Evolutionary conservation across 2,113 vertebrate genomes (phyloP).

Genomic region (Thamnaconus septentrionalis): DNA sequence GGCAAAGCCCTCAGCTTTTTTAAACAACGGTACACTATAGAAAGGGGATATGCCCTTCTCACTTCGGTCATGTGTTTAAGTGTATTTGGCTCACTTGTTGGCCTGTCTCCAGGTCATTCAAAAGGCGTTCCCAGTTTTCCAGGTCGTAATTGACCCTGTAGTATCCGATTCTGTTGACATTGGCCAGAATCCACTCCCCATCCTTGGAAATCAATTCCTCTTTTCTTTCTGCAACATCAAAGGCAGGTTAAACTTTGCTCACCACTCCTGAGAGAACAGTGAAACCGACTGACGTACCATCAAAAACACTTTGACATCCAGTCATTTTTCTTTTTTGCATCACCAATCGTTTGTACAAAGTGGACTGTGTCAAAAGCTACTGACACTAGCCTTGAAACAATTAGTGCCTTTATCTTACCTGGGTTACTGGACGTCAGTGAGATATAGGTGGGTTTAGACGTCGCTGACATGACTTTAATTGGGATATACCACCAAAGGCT

Average conservation of each 20-base stretch:
- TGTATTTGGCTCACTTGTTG: conserved; percentile 65
- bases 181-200: conserved; percentile 83
- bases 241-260: background rate
- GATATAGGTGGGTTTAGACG: fast-evolving
- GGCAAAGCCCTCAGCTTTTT: no score
- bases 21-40: no score
- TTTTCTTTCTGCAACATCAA: conserved; percentile 39
- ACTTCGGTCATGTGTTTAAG: background rate
- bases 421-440: background rate
- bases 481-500: conserved; percentile 83
- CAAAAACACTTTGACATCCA: no score
- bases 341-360: no score
- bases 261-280: background rate
- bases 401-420: conserved; percentile 35
- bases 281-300: no score
- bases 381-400: no score
- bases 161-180: conserved; percentile 82
- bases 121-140: conserved; percentile 84
- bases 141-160: conserved; percentile 90
- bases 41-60: no score
- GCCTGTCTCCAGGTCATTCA: conserved; percentile 54
- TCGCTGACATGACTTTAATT: conserved; percentile 55
- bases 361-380: no score
- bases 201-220: background rate
- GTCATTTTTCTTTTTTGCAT: no score